phyloP scores from a whole-genome alignment of 2,888 invertebrate species.

The Perizoma flavofasciatum region DNA sequence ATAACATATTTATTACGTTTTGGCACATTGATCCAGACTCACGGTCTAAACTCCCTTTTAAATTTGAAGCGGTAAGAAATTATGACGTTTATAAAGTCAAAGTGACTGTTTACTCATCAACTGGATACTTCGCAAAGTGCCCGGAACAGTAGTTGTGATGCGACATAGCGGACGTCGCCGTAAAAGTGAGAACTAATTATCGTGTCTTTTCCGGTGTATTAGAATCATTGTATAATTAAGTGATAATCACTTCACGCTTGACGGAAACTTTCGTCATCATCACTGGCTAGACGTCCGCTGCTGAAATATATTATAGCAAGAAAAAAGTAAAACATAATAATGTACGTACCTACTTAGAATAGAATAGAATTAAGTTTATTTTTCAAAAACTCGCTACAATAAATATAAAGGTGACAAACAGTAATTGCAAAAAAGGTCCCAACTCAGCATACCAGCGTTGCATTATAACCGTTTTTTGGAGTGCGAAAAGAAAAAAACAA shows the following conservation, averaged over 20 bases:
- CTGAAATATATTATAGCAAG: background rate
- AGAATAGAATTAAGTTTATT: too few relatives aligned
- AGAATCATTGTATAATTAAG: slow-evolving; percentile 18
- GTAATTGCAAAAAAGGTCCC: too few relatives aligned
- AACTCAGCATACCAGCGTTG: too few relatives aligned
- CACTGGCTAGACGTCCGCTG: background rate
- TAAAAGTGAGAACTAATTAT: slow-evolving; percentile 22
- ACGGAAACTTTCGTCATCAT: background rate
- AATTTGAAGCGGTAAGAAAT: slow-evolving; percentile 26
- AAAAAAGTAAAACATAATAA: too few relatives aligned
- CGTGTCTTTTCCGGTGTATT: slow-evolving; percentile 24
- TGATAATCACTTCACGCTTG: slow-evolving; percentile 18
- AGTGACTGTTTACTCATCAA: slow-evolving; percentile 32
- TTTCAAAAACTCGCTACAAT: too few relatives aligned
- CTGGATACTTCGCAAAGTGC: slow-evolving; percentile 41
- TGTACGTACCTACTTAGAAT: too few relatives aligned
- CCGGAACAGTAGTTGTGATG: slow-evolving; percentile 44
- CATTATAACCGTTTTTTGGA: too few relatives aligned
- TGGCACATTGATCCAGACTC: too few relatives aligned
- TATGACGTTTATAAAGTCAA: slow-evolving; percentile 40
- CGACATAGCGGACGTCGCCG: slow-evolving; percentile 35
- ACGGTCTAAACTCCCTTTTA: too few relatives aligned
- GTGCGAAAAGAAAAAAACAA: too few relatives aligned
- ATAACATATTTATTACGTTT: too few relatives aligned
- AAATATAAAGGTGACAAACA: too few relatives aligned